phyloP scores from a whole-genome alignment of 2,113 vertebrate species.

The Felis catus region F.catus_Fca126_mat1.0 CM031426.1:13138501-13139000 shows the following conservation, averaged over 20 bases:
- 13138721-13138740: not conserved
- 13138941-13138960: not conserved
- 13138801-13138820: not conserved
- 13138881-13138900: not conserved
- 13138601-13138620: not conserved
- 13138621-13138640: not conserved
- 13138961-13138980: not conserved
- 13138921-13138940: not conserved
- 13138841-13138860: not conserved
- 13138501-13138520: not conserved
- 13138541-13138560: not conserved
- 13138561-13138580: not conserved
- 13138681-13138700: not conserved
- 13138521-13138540: not conserved
- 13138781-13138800: not conserved
- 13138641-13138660: not conserved
- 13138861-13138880: rapidly evolving
- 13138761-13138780: not conserved
- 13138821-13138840: not conserved
- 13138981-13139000: not conserved
- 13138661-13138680: not conserved
- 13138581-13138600: not conserved
- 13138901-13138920: not conserved
- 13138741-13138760: not conserved
- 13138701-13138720: not conserved